Evolutionary conservation across 2,113 vertebrate species (phyloP).

Genomic region (Lophotis ruficrista): DNA sequence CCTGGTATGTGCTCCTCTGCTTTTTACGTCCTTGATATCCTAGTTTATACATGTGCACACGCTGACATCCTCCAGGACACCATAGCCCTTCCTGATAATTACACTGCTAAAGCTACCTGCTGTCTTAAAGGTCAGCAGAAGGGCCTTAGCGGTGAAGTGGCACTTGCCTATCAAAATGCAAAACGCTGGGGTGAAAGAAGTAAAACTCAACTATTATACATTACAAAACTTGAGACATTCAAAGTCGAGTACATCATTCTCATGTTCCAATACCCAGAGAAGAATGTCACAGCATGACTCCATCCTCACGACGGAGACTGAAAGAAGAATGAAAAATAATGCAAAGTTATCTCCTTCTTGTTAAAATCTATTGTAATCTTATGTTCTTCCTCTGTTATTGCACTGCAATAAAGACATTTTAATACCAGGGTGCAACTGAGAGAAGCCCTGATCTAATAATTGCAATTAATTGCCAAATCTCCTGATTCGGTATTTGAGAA

Average conservation of each 20-base stretch:
- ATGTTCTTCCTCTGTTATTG: constrained; percentile 62
- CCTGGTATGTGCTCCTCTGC: background rate
- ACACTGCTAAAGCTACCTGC: background rate
- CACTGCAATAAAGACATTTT: constrained; percentile 69
- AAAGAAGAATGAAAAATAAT: constrained; percentile 79
- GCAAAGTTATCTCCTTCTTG: constrained; percentile 76
- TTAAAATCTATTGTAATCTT: constrained; percentile 75
- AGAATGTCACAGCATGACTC: constrained; percentile 78
- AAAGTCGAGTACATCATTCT: constrained; percentile 74
- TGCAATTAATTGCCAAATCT: constrained; percentile 69
- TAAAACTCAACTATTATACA: constrained; percentile 73
- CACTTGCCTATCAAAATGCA: constrained; percentile 74
- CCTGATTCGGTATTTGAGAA: constrained; percentile 19
- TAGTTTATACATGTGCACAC: background rate
- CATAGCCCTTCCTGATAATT: constrained; percentile 48
- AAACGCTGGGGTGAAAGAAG: constrained; percentile 67
- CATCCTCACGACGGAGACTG: constrained; percentile 64
- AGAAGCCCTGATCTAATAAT: constrained; percentile 71
- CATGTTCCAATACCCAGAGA: constrained; percentile 74
- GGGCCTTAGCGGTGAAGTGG: constrained; percentile 62
- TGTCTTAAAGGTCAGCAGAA: constrained; percentile 66
- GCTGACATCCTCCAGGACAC: constrained; percentile 57
- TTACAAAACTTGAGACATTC: constrained; percentile 73
- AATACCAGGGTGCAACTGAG: constrained; percentile 53
- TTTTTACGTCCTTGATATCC: constrained; percentile 19